Evolutionary conservation across 2,113 vertebrate species (phyloP).

Genomic region (Lathamus discolor): DNA sequence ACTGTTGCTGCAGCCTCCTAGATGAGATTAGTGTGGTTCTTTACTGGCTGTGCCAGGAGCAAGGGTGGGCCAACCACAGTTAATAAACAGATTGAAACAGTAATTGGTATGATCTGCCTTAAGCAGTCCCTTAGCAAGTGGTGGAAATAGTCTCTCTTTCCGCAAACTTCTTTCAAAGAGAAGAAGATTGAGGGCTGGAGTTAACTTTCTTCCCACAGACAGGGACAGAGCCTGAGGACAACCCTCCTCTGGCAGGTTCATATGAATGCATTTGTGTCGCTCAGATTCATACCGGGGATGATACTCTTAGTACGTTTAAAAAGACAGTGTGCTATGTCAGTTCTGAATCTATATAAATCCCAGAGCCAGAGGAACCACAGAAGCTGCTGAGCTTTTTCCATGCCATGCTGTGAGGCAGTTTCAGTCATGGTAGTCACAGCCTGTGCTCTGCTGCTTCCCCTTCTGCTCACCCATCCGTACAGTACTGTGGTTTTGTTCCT

Average conservation of each 20-base stretch:
- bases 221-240: not conserved
- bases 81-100: not conserved
- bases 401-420: not conserved
- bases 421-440: not conserved
- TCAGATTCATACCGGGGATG: not conserved
- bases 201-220: not conserved
- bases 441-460: not conserved
- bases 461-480: not conserved
- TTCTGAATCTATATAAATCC: not conserved
- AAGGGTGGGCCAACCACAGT: not conserved
- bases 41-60: not conserved
- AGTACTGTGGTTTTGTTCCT: not conserved
- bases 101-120: not conserved
- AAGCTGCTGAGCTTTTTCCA: fast-evolving
- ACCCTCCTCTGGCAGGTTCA: not conserved
- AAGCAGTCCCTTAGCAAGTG: not conserved
- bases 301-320: not conserved
- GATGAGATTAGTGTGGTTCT: not conserved
- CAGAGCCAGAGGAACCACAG: not conserved
- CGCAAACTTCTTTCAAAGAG: not conserved
- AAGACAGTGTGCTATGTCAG: not conserved
- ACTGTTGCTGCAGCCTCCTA: not conserved
- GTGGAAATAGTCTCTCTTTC: not conserved
- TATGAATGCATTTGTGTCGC: not conserved
- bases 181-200: not conserved